Evolutionary conservation across 2,797 vertebrate species (phyloP).

Genomic region (Eurystomus glaucurus): DNA sequence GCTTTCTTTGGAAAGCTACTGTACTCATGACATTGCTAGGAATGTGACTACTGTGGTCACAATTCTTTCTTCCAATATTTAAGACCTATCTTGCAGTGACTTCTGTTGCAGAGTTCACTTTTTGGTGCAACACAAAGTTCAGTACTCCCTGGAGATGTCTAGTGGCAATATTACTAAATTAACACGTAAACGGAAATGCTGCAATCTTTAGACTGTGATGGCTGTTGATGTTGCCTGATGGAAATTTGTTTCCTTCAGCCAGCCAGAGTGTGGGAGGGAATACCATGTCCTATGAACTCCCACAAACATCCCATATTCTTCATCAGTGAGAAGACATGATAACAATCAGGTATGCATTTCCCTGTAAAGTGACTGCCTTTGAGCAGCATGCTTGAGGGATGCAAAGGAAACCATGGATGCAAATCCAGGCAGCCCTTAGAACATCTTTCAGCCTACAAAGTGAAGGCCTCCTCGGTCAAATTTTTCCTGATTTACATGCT

Average conservation of each 20-base stretch:
- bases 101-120: not conserved
- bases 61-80: not conserved
- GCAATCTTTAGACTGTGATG: not conserved
- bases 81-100: not conserved
- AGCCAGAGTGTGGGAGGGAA: not conserved
- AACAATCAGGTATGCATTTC: not conserved
- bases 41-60: not conserved
- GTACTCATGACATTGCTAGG: not conserved
- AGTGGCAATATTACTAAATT: not conserved
- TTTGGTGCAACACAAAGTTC: not conserved
- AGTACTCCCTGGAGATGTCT: not conserved
- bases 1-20: not conserved
- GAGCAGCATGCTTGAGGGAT: fast-evolving
- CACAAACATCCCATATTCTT: not conserved
- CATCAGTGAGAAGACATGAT: not conserved
- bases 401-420: not conserved
- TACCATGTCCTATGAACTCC: not conserved
- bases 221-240: not conserved
- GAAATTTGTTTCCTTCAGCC: not conserved
- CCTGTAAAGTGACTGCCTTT: not conserved
- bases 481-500: not conserved
- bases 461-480: not conserved
- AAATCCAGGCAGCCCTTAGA: not conserved
- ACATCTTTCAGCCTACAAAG: not conserved
- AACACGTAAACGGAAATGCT: not conserved